Evolutionary conservation across 2,113 vertebrate genomes (phyloP), one percentile per base, ranked within the genome.

Genomic region (Forbesichthys papilliferus): DNA sequence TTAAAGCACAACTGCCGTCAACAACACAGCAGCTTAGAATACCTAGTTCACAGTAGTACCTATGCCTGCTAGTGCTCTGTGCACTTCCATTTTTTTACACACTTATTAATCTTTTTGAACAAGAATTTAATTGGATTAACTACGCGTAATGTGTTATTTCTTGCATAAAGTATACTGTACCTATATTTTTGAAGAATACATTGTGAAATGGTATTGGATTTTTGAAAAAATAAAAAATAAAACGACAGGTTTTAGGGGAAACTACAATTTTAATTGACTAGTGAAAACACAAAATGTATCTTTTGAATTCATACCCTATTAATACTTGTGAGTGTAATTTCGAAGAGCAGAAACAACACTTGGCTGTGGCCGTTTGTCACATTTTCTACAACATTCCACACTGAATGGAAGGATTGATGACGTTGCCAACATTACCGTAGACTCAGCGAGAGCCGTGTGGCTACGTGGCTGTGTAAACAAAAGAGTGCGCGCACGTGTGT

Each of bases 281-380:
- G 66, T 76, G 78, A 64, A 69, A 83, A 83, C 71, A 71, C 58
- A 27, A 71, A 66, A 33, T 61, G 36, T 9, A 47, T 34, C 13
- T 27, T 69, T 71, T 67, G 67, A 63, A 74, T 86, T 84, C 73
- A 77, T 74, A 57, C 69, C 61, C 64, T 56, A 56, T 72, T 74
- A 54, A 65, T 72, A 66, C 27, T 78, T 64, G 65, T 16, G 64
- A 64, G 60, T 66, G 68, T 27, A 68, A 76, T 77, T 76, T 75
- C 14, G 64, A 79, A 46, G 61, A 56, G 46, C 46, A 42, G 58
- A 58, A 77, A 69, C 48, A 60, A 56, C 62, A 5, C 74, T n/a
- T 61, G 78, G 61, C 62, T 59, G 72, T 56, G 69, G 61, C 63
- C 74, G 52, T 3, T 56, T 51, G 71, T 65, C 75, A 67, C 54